Conservation (phyloP, 2,797 vertebrate species). For the Perodicticus potto region DNA sequence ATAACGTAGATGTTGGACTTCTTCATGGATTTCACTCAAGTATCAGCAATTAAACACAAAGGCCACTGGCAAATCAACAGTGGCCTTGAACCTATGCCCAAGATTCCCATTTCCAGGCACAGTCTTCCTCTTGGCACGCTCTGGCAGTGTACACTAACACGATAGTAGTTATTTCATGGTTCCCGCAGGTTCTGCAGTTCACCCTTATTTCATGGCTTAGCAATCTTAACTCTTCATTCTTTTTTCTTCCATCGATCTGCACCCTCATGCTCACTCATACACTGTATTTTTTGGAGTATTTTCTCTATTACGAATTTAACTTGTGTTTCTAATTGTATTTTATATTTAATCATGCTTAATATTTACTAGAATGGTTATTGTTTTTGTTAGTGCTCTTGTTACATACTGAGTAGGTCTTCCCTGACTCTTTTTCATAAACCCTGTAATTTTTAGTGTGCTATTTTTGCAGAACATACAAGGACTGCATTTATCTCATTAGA, state of each 20-base stretch:
- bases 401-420: background rate
- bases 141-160: no score
- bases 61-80: background rate
- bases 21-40: background rate
- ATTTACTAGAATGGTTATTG: background rate
- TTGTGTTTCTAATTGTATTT: background rate
- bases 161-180: rapidly evolving
- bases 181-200: background rate
- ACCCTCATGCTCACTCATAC: background rate
- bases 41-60: background rate
- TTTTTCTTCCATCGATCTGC: background rate
- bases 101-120: background rate
- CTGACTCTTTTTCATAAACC: background rate
- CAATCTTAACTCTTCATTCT: background rate
- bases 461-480: background rate
- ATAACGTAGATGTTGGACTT: background rate
- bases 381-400: background rate
- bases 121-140: background rate
- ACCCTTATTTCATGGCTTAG: background rate
- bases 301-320: background rate
- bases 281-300: background rate
- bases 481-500: background rate
- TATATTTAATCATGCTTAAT: background rate
- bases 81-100: rapidly evolving
- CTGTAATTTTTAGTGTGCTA: background rate